A percentile compares a stretch with the other conserved stretches of the same genome.
Evolutionary conservation across 2,797 vertebrate genomes (phyloP).

Genomic region (Etheostoma perlongum): DNA sequence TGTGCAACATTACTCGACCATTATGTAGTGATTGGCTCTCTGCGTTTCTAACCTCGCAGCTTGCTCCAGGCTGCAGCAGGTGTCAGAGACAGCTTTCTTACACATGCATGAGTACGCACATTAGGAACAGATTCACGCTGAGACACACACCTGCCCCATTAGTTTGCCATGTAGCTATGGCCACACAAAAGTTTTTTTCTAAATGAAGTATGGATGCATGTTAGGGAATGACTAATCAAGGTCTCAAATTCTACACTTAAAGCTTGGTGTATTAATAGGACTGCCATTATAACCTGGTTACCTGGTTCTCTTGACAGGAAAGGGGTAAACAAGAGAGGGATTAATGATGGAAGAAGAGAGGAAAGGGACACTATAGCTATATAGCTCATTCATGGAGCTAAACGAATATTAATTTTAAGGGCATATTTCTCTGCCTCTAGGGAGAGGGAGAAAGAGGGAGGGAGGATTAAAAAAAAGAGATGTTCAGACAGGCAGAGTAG

Average conservation of each 20-base stretch:
- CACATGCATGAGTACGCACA: conserved; percentile 55
- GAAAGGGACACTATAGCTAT: conserved; percentile 32
- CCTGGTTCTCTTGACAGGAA: conserved; percentile 20
- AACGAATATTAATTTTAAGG: conserved; percentile 60
- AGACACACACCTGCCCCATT: conserved; percentile 16
- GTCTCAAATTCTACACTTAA: conserved; percentile 29
- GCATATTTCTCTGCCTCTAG: conserved; percentile 43
- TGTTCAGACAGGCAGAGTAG: conserved; percentile 3
- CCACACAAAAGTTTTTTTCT: background rate
- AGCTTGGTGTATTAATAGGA: conserved; percentile 65
- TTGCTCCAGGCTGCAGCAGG: conserved; percentile 60
- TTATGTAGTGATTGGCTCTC: conserved; percentile 21
- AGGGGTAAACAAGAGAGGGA: conserved; percentile 31
- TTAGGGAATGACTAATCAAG: background rate
- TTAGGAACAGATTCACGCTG: conserved; percentile 22
- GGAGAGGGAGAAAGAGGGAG: background rate
- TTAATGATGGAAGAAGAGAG: conserved; percentile 32
- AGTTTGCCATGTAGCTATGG: conserved; percentile 31
- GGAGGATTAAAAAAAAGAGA: conserved; percentile 1
- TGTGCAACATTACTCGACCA: background rate
- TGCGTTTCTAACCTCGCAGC: conserved; percentile 44
- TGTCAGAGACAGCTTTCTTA: conserved; percentile 61
- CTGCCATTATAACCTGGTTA: conserved; percentile 64
- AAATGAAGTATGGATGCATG: background rate
- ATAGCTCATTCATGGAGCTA: conserved; percentile 33